Conservation (phyloP, 1,140 invertebrate genomes). For the Brachionus rotundiformis region DNA sequence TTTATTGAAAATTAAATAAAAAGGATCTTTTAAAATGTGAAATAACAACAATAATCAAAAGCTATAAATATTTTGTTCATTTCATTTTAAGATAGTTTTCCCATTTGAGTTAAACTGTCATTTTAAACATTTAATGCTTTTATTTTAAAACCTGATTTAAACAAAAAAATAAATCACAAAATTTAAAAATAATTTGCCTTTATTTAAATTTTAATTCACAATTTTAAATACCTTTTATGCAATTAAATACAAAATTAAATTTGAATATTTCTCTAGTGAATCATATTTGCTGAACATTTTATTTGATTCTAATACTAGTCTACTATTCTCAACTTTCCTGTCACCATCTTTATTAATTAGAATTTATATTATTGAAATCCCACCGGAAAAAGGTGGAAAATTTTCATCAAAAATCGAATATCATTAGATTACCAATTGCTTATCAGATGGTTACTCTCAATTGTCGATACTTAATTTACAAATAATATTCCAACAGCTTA, state of each 20-base stretch:
- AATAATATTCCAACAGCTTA: slow-evolving; percentile 20
- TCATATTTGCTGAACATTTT: background rate
- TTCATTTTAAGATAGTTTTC: no score
- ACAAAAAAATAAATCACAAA: no score
- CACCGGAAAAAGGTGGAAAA: background rate
- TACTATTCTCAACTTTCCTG: background rate
- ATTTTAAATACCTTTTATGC: no score
- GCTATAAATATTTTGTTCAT: no score
- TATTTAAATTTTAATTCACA: no score
- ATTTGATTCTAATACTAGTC: background rate
- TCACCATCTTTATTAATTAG: slow-evolving; percentile 35
- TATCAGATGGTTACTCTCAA: slow-evolving; percentile 37
- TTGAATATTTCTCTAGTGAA: background rate
- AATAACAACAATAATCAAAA: background rate
- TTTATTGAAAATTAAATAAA: no score
- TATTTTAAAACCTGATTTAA: no score
- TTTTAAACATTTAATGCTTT: no score
- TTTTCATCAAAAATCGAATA: background rate
- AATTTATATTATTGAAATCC: background rate
- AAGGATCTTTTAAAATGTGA: background rate
- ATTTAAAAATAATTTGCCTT: no score
- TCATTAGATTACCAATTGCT: background rate
- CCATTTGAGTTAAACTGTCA: no score
- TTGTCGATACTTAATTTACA: background rate
- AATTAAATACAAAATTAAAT: background rate